Evolutionary conservation across 2,888 invertebrate species (phyloP).

Genomic region (Alloscopus bannaensis): DNA sequence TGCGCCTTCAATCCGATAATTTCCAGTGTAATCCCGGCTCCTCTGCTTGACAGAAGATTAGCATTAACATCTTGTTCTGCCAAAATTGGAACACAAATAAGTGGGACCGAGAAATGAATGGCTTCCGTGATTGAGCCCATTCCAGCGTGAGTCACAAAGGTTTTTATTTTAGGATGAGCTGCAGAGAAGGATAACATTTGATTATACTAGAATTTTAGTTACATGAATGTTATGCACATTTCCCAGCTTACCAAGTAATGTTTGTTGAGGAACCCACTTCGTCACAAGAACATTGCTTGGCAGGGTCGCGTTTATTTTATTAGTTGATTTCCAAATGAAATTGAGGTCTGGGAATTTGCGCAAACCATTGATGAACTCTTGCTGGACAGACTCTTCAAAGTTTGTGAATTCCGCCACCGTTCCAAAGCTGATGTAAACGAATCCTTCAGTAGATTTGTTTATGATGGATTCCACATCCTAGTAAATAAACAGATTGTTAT

Average conservation of each 20-base stretch:
- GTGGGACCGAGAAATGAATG: constrained; percentile 58
- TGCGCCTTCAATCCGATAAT: constrained; percentile 50
- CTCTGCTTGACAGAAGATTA: constrained; percentile 30
- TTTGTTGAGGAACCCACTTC: constrained; percentile 55
- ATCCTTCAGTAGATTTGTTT: constrained; percentile 4
- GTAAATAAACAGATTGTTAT: too few species aligned
- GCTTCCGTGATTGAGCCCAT: constrained; percentile 67
- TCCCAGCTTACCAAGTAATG: constrained; percentile 8
- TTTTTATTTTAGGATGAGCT: constrained; percentile 68
- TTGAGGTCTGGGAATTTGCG: constrained; percentile 24
- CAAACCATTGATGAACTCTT: constrained; percentile 24
- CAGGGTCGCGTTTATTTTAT: not conserved
- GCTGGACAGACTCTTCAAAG: constrained; percentile 8
- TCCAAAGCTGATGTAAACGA: constrained; percentile 63
- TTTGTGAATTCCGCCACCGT: constrained; percentile 36
- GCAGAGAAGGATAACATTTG: not conserved
- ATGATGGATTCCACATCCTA: constrained; percentile 35
- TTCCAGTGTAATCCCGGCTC: constrained; percentile 65
- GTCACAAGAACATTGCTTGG: constrained; percentile 28
- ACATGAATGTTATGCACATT: not conserved
- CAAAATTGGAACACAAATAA: constrained; percentile 61
- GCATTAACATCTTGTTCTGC: constrained; percentile 70
- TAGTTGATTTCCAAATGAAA: constrained; percentile 42
- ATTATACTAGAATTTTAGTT: not conserved
- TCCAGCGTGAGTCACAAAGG: constrained; percentile 68